These are phyloP conservation scores for Sardina pilchardus DNA, from an alignment of 2,113 vertebrate species.

Conservation along the genomic window DNA sequence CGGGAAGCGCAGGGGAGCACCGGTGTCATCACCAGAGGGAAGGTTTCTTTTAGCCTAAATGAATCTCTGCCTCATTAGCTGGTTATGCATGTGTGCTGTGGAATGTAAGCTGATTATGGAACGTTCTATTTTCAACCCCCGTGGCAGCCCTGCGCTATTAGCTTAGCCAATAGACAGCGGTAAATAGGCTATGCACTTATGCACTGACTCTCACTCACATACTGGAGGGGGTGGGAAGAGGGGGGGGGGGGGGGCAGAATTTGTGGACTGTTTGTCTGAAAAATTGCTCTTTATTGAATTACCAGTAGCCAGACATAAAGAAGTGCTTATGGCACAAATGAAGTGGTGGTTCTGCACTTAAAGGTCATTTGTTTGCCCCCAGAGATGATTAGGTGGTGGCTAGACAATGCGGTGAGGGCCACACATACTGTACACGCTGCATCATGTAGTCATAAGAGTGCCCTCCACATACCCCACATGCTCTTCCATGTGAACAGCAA, in stretches of 20 bases:
- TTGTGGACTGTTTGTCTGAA: constrained; percentile 1
- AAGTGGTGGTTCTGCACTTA: neutral
- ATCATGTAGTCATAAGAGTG: neutral
- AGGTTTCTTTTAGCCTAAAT: constrained; percentile 44
- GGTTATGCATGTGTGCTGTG: constrained; percentile 28
- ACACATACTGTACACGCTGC: too few relatives aligned
- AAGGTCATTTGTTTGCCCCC: neutral
- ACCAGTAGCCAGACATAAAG: neutral
- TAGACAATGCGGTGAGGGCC: neutral
- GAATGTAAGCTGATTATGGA: constrained; percentile 61
- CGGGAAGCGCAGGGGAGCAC: neutral
- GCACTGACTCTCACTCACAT: neutral
- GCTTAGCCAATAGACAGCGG: neutral
- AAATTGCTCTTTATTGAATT: neutral
- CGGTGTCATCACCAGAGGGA: neutral
- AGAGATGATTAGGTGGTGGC: too few relatives aligned
- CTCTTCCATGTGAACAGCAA: constrained; percentile 72
- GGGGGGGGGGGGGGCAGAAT: neutral
- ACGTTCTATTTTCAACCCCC: constrained; percentile 60
- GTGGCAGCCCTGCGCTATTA: constrained; percentile 8
- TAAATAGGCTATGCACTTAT: neutral
- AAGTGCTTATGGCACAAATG: constrained; percentile 66
- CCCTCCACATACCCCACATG: neutral
- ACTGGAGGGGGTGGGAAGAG: neutral
- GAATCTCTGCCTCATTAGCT: constrained; percentile 56